Conservation (phyloP, 2,113 vertebrate species). For the Cyprinodon tularosa region DNA sequence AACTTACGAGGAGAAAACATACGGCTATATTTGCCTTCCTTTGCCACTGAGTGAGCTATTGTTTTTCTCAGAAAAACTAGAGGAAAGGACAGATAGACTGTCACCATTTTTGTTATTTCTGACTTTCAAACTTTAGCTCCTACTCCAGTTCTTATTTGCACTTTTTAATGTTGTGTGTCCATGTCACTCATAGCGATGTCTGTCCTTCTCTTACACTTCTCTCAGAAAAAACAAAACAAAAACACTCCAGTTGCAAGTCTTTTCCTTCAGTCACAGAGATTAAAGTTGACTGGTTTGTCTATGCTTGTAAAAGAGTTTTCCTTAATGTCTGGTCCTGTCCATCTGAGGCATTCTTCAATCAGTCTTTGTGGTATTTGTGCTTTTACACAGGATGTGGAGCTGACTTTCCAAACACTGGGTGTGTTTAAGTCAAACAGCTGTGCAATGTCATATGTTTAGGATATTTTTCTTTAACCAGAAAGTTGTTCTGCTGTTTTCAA, state of each 20-base stretch:
- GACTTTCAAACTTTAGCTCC: not conserved
- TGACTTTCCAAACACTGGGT: constrained; percentile 45
- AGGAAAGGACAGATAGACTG: not conserved
- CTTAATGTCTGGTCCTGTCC: constrained; percentile 18
- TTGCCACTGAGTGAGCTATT: not conserved
- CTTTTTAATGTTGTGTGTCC: constrained; percentile 14
- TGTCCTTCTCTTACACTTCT: not conserved
- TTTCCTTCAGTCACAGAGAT: not conserved
- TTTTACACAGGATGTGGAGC: constrained; percentile 32
- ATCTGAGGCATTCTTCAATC: constrained; percentile 8
- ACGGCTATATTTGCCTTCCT: constrained; percentile 2
- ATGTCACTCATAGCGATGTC: constrained; percentile 5
- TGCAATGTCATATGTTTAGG: constrained; percentile 67
- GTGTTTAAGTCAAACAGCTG: constrained; percentile 71
- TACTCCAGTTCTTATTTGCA: not conserved
- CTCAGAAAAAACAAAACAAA: constrained; percentile 1
- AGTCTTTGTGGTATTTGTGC: constrained; percentile 27
- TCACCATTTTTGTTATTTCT: not conserved
- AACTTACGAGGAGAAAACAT: not conserved
- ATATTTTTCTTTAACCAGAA: constrained; percentile 50
- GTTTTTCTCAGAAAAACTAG: constrained; percentile 12
- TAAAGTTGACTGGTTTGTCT: constrained; percentile 14
- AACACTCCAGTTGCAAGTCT: not conserved
- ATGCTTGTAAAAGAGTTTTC: constrained; percentile 13
- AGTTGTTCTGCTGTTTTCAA: constrained; percentile 74